Base-by-base conservation (phyloP, 1,140 invertebrate species). In the Heliconius himera region DNA sequence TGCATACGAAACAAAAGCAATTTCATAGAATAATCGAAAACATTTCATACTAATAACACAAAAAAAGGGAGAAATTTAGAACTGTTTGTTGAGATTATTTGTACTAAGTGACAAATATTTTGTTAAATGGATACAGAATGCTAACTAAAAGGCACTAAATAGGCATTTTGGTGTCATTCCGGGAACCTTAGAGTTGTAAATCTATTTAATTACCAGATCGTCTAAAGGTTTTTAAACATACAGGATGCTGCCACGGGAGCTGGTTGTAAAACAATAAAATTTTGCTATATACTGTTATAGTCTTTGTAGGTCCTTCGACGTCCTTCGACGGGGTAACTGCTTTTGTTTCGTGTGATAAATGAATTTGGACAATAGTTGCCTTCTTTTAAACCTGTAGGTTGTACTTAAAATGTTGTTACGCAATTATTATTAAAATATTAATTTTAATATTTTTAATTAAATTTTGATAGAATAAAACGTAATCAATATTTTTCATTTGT, bases 261-360 rank as follows among this genome's bases (percentile, higher is more conserved):
- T 80, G 51, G 89, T 79, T 76, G 86, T 94, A 91, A 93, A 93
- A 93, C 89, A 94, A 94, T 92, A 92, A 92, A 93, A 89, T 83
- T 36, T 80, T 85, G 85, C 85, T 87, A 81, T 89, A 81, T 88
- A 90, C 89, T 89, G 89, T 90, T 91, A 89, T 75, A 78, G 74
- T 83, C 83, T 84, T 90, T 90, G 82, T 91, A 56, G 38, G 22
- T 20, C 60, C 77, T 85, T 90, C 81, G 88, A 82, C 82, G 22
- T 20, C 60, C 77, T 85, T 90, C 81, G 88, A 82, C 82, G 87
- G 83, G 71, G 72, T 87, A 87, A 87, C 79, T 83, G 85, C 86
- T 41, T 84, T 93, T 93, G 91, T 93, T 89, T 85, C 77, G 71
- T 83, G 80, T 88, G 86, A 92, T 89, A 93, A 94, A 92, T 91